A percentile compares a stretch with the other conserved stretches of the same genome.
phyloP scores from a whole-genome alignment of 2,113 vertebrate genomes.

The Heliornis fulica region DNA sequence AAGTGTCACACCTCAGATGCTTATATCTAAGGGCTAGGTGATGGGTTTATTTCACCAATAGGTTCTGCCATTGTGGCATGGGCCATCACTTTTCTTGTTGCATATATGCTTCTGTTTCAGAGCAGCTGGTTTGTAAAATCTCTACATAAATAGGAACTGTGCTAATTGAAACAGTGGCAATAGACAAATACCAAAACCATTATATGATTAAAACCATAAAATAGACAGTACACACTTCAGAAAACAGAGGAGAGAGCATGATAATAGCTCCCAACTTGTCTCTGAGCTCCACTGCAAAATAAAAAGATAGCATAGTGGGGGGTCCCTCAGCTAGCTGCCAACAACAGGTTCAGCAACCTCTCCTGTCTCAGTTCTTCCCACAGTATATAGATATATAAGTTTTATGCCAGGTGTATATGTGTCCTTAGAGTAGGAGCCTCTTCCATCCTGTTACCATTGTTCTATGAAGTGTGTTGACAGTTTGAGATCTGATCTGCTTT shows the following conservation, averaged over 20 bases:
- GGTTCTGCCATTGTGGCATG: not conserved
- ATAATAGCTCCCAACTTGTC: not conserved
- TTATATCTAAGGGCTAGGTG: not conserved
- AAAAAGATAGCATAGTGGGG: rapidly evolving
- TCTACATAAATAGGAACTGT: not conserved
- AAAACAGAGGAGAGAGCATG: not conserved
- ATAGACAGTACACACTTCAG: not conserved
- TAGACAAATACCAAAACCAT: not conserved
- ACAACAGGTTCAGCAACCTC: not conserved
- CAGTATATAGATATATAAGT: not conserved
- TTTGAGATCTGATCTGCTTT: not conserved
- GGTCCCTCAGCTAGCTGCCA: not conserved
- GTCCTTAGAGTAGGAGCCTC: not conserved
- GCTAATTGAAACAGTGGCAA: not conserved
- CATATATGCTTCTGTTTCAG: not conserved
- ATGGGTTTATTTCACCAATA: not conserved
- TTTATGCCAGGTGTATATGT: not conserved
- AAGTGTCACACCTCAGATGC: not conserved
- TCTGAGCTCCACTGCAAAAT: not conserved
- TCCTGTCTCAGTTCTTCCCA: not conserved
- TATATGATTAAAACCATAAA: not conserved
- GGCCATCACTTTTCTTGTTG: not conserved
- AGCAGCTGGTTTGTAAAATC: not conserved
- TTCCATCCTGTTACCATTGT: not conserved
- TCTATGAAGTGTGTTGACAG: not conserved